Conservation (phyloP, 2,888 invertebrate species). For the Colletes collaris region DNA sequence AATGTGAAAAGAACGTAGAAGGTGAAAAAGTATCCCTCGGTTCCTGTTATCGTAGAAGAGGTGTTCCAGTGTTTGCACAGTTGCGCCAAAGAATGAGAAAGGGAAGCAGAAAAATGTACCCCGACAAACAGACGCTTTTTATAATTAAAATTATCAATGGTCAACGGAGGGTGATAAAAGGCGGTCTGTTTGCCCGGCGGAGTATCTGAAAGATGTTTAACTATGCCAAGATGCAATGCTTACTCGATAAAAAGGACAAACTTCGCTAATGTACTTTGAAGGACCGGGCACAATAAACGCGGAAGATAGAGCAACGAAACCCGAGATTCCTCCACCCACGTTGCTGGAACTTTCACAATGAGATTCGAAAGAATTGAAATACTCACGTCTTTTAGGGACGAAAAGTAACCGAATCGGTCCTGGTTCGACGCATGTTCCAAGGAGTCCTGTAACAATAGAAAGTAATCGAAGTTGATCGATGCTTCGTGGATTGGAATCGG, state of each 20-base stretch:
- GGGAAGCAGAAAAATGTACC: constrained; percentile 17
- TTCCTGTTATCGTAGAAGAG: constrained; percentile 17
- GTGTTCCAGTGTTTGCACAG: constrained; percentile 35
- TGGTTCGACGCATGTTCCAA: constrained; percentile 80
- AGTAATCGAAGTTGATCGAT: constrained; percentile 6
- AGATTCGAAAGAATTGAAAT: constrained; percentile 32
- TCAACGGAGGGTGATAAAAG: constrained; percentile 50
- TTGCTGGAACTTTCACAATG: constrained; percentile 16
- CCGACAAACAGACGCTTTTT: constrained; percentile 63
- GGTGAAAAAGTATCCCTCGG: background rate
- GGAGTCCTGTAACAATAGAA: constrained; percentile 75
- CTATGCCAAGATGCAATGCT: constrained; percentile 56
- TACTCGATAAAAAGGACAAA: constrained; percentile 61
- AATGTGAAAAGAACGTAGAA: too few species aligned
- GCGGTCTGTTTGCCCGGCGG: constrained; percentile 61
- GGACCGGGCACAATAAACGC: constrained; percentile 49
- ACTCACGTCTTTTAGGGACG: constrained; percentile 81
- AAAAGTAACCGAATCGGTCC: constrained; percentile 82
- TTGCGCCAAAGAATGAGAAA: constrained; percentile 17
- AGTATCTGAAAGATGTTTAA: constrained; percentile 56
- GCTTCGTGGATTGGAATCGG: too few species aligned
- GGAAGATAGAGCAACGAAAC: constrained; percentile 46
- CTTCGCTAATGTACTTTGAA: constrained; percentile 57
- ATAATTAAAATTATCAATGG: constrained; percentile 74
- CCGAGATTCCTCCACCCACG: constrained; percentile 33